Base-by-base conservation (phyloP, 1,140 invertebrate species). In the Frieseomelitta varia region DNA sequence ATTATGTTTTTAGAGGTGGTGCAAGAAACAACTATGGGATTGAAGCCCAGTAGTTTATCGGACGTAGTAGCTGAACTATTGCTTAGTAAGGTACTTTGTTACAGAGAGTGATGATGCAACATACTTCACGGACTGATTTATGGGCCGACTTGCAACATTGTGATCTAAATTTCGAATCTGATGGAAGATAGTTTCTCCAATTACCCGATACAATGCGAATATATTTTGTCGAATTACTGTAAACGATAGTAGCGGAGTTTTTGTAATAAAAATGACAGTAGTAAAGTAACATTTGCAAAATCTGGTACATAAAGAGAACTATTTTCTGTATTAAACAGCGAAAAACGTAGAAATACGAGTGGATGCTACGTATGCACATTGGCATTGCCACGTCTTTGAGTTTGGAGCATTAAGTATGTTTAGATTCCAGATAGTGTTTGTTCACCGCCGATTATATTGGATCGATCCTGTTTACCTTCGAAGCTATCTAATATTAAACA, bases 371-470 rank as follows among this genome's bases (percentile, higher is more conserved):
- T 17, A 30, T 15, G 4, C n/a, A 30, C n/a, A 1, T 30, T 65
- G 27, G 1, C n/a, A 65, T 65, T 34, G 21, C 10, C 65, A 21
- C 10, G 24, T 39, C 15, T 79, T 55, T 10, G 2, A 53, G 55
- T 63, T 4, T 17, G 0, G 15, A 34, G 51, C 19, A 21, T 68
- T 39, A 30, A 55, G 53, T 75, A n/a, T n/a, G n/a, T 56, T 69
- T 69, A 83, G 65, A 68, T 69, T 0, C 75, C 2, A 69, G 81
- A 51, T 83, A 83, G n/a, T 61, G 81, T 83, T 83, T 83, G 77
- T 34, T 14, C 39, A 53, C 34, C 12, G 1, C 4, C 19, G 21
- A 3, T 55, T 75, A 67, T 67, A 34, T 77, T 8, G 81, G 4
- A 39, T 51, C 81, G 53, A 71, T 78, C 14, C 53, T 78, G 39